A percentile compares a stretch with the other conserved stretches of the same genome.
These are phyloP conservation scores for Catocala sponsa DNA, from an alignment of 2,888 invertebrate genomes.

Conservation along the genomic window DNA sequence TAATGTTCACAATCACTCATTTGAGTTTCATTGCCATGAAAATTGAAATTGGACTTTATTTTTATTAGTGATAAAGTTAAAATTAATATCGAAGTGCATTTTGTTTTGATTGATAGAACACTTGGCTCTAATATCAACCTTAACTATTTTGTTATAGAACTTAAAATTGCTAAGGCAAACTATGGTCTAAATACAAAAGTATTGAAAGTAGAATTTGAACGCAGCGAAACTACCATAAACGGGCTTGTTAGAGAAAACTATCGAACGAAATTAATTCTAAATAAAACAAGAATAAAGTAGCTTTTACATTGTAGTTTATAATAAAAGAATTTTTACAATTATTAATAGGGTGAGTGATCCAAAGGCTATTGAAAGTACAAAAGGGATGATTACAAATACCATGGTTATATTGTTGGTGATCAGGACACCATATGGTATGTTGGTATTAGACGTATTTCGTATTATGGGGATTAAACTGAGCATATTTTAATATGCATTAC, in stretches of 20 bases:
- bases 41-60: conserved; percentile 51
- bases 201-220: conserved; percentile 69
- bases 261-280: conserved; percentile 42
- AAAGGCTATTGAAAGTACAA: conserved; percentile 76
- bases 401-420: conserved; percentile 72
- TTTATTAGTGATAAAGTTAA: conserved; percentile 39
- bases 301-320: conserved; percentile 29
- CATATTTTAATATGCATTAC: conserved; percentile 78
- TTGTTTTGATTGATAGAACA: conserved; percentile 30
- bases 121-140: conserved; percentile 43
- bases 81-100: conserved; percentile 21
- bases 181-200: conserved; percentile 54
- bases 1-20: conserved; percentile 72
- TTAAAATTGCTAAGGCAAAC: conserved; percentile 43
- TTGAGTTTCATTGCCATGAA: conserved; percentile 34
- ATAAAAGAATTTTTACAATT: conserved; percentile 74
- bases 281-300: conserved; percentile 41
- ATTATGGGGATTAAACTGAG: conserved; percentile 72
- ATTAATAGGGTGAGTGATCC: conserved; percentile 85
- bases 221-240: conserved; percentile 71
- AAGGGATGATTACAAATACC: conserved; percentile 78
- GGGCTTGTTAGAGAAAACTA: conserved; percentile 61
- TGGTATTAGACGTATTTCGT: conserved; percentile 72
- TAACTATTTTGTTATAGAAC: conserved; percentile 30
- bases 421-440: conserved; percentile 78